Evolutionary conservation across 1,140 invertebrate species (phyloP).

Genomic region (Drosophila melanica): DNA sequence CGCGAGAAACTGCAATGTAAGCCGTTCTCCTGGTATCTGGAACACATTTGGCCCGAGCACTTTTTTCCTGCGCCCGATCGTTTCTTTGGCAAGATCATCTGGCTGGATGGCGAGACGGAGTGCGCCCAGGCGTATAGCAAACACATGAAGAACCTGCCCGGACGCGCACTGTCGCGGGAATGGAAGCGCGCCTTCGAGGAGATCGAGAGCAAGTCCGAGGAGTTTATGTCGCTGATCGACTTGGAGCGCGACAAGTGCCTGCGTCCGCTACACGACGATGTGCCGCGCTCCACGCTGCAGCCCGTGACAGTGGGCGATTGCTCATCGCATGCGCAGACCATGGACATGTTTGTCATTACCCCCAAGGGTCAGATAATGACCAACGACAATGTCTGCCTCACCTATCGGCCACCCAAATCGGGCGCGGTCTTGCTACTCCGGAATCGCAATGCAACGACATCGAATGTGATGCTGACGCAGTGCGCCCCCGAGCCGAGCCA

Average conservation of each 20-base stretch:
- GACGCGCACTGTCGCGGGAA: slow-evolving; percentile 60
- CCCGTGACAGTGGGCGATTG: slow-evolving; percentile 86
- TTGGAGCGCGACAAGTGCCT: slow-evolving; percentile 75
- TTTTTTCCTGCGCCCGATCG: slow-evolving; percentile 93
- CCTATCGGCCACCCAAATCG: slow-evolving; percentile 66
- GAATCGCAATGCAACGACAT: slow-evolving; percentile 68
- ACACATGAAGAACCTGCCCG: slow-evolving; percentile 75
- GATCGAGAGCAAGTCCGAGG: slow-evolving; percentile 62
- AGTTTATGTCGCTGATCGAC: slow-evolving; percentile 67
- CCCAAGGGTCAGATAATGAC: slow-evolving; percentile 85
- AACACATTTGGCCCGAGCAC: slow-evolving; percentile 95
- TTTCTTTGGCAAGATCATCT: slow-evolving; percentile 91
- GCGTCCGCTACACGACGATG: slow-evolving; percentile 63
- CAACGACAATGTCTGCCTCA: slow-evolving; percentile 80
- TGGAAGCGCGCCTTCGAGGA: slow-evolving; percentile 75
- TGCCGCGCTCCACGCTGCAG: slow-evolving; percentile 77
- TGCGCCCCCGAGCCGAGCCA: slow-evolving; percentile 67
- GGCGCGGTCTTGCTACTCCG: slow-evolving; percentile 63
- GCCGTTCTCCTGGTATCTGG: slow-evolving; percentile 97
- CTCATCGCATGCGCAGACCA: slow-evolving; percentile 84
- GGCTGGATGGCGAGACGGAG: slow-evolving; percentile 79
- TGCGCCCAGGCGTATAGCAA: slow-evolving; percentile 70
- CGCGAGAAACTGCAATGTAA: slow-evolving; percentile 93
- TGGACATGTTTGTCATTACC: slow-evolving; percentile 91
- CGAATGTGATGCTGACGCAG: slow-evolving; percentile 72